A percentile compares a stretch with the other conserved stretches of the same genome.
phyloP scores from a whole-genome alignment of 2,113 vertebrate species.

The Atrichornis clamosus region DNA sequence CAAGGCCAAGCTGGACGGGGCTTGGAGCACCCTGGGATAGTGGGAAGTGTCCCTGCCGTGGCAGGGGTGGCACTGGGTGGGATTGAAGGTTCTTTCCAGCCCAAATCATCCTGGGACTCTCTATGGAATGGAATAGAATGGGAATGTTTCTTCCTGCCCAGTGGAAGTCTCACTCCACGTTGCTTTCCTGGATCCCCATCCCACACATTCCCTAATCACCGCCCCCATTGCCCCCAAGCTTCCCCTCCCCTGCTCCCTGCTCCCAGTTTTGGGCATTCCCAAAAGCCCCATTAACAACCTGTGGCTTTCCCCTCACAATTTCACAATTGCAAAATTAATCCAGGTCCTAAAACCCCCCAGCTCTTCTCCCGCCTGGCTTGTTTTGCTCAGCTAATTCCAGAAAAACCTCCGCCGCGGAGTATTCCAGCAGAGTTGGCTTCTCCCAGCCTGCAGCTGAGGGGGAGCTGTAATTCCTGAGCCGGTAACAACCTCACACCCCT shows the following conservation, averaged over 20 bases:
- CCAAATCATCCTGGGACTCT: neutral
- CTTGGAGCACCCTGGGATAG: neutral
- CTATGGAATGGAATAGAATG: neutral
- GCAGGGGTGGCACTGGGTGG: neutral
- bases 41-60: neutral
- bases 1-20: neutral
- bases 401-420: neutral
- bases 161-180: rapidly evolving
- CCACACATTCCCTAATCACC: rapidly evolving
- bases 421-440: neutral
- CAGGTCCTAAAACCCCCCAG: neutral
- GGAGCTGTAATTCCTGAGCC: neutral
- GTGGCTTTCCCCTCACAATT: rapidly evolving
- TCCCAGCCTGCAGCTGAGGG: neutral
- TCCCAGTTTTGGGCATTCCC: rapidly evolving
- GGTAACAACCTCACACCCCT: neutral
- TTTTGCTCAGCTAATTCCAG: neutral
- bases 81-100: neutral
- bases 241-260: neutral
- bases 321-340: neutral
- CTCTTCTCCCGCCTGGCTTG: rapidly evolving
- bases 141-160: neutral
- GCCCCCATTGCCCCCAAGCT: rapidly evolving
- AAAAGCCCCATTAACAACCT: neutral
- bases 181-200: neutral